Percentiles rank a stretch among this genome's conserved stretches.
These are phyloP conservation scores for Miichthys miiuy DNA, from an alignment of 2,797 vertebrate species.

Conservation along the genomic window DNA sequence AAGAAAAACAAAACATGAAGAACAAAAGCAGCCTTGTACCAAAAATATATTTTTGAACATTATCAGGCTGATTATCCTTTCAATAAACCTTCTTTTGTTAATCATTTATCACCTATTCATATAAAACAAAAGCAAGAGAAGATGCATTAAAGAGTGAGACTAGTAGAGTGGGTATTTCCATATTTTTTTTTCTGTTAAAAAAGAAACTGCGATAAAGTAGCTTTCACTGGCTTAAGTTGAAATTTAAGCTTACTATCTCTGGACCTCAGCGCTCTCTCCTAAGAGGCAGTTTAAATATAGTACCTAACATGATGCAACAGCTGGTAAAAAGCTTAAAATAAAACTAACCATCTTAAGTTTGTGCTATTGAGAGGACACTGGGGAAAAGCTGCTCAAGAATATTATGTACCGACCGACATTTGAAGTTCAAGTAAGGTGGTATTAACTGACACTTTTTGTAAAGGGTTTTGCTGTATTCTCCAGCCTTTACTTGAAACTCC, in stretches of 20 bases:
- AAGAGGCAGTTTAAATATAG: slow-evolving; percentile 79
- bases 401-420: slow-evolving; percentile 26
- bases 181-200: slow-evolving; percentile 28
- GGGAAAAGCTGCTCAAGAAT: slow-evolving; percentile 45
- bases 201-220: slow-evolving; percentile 38
- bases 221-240: slow-evolving; percentile 63
- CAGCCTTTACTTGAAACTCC: slow-evolving; percentile 21
- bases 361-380: slow-evolving; percentile 44
- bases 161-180: slow-evolving; percentile 1
- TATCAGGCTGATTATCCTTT: slow-evolving; percentile 46
- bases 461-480: background rate
- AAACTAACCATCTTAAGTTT: slow-evolving; percentile 64
- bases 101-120: slow-evolving; percentile 38
- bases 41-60: slow-evolving; percentile 69
- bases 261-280: slow-evolving; percentile 62
- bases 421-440: slow-evolving; percentile 26
- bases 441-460: slow-evolving; percentile 10
- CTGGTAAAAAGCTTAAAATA: slow-evolving; percentile 79
- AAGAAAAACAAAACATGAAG: slow-evolving; percentile 57
- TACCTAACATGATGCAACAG: slow-evolving; percentile 81
- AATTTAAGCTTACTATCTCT: slow-evolving; percentile 71
- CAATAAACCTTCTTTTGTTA: slow-evolving; percentile 28
- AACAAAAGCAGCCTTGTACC: slow-evolving; percentile 74
- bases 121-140: slow-evolving; percentile 56
- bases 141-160: slow-evolving; percentile 42